These are phyloP conservation scores for Rhadinocentrus ornatus DNA, from an alignment of 2,797 vertebrate genomes.

Conservation along the genomic window DNA sequence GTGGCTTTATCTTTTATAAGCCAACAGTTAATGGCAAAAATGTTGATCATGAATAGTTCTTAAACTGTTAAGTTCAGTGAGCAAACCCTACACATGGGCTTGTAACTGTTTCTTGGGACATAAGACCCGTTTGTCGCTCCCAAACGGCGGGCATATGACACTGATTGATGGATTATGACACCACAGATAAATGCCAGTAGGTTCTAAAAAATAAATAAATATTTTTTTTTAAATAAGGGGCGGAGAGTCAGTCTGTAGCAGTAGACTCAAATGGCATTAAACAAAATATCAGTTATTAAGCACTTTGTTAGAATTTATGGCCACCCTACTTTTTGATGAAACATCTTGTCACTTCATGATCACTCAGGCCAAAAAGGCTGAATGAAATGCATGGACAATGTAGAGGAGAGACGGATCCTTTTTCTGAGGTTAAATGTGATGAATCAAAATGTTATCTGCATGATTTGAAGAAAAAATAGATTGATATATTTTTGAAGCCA, in stretches of 20 bases:
- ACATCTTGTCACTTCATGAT: no score
- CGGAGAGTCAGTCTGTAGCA: no score
- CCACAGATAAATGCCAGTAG: no score
- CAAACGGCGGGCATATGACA: background rate
- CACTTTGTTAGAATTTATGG: no score
- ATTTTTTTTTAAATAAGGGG: no score
- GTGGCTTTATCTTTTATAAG: background rate
- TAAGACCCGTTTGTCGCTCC: no score
- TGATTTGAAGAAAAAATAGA: background rate
- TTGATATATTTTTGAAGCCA: background rate
- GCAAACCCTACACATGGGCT: background rate
- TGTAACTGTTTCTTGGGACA: background rate
- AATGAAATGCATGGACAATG: no score
- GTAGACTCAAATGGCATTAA: no score
- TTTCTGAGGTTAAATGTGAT: background rate
- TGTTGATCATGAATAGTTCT: background rate
- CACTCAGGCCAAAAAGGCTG: no score
- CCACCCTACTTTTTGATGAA: no score
- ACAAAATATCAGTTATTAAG: no score
- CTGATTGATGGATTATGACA: background rate
- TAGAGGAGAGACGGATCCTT: background rate
- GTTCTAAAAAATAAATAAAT: no score
- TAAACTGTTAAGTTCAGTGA: background rate
- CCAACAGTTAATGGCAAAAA: conserved; percentile 5
- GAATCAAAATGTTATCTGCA: background rate